phyloP scores from a whole-genome alignment of 92 coral and sea anemone genomes.

The Epizoanthus scotinus region DNA sequence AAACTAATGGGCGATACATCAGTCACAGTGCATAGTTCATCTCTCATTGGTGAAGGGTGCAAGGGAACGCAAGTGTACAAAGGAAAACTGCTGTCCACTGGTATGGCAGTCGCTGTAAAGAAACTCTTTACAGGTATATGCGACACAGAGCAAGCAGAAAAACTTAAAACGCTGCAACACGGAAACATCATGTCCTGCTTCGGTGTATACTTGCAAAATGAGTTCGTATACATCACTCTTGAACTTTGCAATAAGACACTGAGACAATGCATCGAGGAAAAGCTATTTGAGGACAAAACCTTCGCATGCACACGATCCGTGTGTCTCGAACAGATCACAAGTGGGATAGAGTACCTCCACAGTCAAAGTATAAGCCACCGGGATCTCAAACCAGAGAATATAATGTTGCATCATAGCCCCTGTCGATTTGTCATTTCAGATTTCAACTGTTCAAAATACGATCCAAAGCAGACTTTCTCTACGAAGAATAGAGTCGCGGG shows the following conservation, averaged over 20 bases:
- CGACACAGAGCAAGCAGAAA: not conserved
- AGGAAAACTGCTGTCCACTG: not conserved
- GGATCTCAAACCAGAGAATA: not conserved
- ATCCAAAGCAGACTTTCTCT: not conserved
- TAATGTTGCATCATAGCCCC: not conserved
- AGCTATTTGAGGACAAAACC: not conserved
- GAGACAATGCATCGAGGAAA: not conserved
- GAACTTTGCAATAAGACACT: conserved; percentile 15
- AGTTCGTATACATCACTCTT: not conserved
- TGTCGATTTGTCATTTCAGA: conserved; percentile 1
- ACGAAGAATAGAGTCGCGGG: not conserved
- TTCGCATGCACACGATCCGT: not conserved
- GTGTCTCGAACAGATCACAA: not conserved
- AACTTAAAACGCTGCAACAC: not conserved
- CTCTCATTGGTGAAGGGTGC: not conserved
- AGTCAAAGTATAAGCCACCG: not conserved
- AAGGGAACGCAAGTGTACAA: conserved; percentile 7
- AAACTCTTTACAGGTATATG: not conserved
- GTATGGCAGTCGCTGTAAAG: not conserved
- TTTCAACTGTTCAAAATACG: not conserved
- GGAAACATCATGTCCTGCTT: conserved; percentile 2
- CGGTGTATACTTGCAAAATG: not conserved
- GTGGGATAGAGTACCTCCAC: conserved; percentile 7
- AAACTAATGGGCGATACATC: not conserved
- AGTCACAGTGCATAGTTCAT: not conserved